Conservation (phyloP, 64 coral and sea anemone genomes). For the Montipora foliosa region DNA sequence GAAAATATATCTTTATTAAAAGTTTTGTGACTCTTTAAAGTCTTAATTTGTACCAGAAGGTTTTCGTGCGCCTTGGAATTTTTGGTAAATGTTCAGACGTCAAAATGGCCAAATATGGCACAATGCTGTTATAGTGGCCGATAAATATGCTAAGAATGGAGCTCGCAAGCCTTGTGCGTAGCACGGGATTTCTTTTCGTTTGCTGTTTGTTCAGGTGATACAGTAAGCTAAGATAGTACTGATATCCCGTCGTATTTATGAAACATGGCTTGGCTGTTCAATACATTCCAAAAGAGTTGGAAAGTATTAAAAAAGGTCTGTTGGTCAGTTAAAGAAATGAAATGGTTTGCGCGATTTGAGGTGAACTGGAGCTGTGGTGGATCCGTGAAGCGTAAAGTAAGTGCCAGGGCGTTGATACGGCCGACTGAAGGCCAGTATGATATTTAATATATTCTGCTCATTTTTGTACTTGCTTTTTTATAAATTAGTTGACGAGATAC, state of each 20-base stretch:
- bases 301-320: background rate
- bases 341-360: background rate
- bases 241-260: background rate
- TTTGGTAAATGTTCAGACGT: background rate
- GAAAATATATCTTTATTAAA: no score
- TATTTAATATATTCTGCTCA: no score
- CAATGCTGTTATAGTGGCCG: background rate
- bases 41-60: background rate
- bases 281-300: background rate
- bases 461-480: no score
- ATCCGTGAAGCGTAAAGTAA: background rate
- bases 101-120: background rate
- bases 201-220: no score
- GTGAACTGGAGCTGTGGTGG: background rate
- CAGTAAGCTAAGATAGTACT: background rate
- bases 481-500: no score
- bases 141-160: background rate
- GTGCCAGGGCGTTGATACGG: background rate
- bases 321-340: background rate
- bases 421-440: no score
- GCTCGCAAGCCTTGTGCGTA: background rate
- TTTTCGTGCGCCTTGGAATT: background rate
- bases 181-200: constrained; percentile 9
- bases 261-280: background rate
- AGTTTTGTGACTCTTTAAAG: no score